A percentile compares a stretch with the other conserved stretches of the same genome.
These are phyloP conservation scores for Eupithecia insigniata DNA, from an alignment of 2,888 invertebrate species.

Conservation along the genomic window DNA sequence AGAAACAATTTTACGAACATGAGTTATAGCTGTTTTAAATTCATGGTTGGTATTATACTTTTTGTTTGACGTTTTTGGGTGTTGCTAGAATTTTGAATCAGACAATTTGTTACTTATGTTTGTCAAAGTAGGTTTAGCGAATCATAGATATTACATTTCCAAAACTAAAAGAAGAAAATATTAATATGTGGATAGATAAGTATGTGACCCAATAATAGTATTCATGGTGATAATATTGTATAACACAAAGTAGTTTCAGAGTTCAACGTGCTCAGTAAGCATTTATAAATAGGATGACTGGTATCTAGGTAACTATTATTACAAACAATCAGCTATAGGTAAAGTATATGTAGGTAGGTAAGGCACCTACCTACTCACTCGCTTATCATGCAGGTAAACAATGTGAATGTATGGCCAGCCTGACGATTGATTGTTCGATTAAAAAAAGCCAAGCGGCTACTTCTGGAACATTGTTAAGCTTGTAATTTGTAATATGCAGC, in stretches of 20 bases:
- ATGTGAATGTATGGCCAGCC: slow-evolving; percentile 30
- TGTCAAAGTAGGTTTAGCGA: background rate
- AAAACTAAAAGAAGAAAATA: too few relatives aligned
- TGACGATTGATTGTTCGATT: slow-evolving; percentile 23
- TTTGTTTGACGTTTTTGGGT: background rate
- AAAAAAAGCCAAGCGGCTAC: slow-evolving; percentile 3
- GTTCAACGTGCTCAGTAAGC: slow-evolving; percentile 54
- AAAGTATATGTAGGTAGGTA: slow-evolving; percentile 14
- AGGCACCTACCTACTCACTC: slow-evolving; percentile 6
- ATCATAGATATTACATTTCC: too few relatives aligned
- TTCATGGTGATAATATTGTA: background rate
- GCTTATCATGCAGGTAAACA: slow-evolving; percentile 45
- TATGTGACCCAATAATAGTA: background rate
- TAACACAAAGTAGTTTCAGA: slow-evolving; percentile 28
- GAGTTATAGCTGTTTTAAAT: slow-evolving; percentile 15
- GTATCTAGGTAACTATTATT: slow-evolving; percentile 49
- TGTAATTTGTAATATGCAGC: background rate
- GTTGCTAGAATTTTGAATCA: background rate
- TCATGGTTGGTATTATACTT: slow-evolving; percentile 14
- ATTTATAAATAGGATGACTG: slow-evolving; percentile 54
- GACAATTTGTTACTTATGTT: background rate
- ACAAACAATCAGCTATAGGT: slow-evolving; percentile 43
- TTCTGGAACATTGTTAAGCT: background rate
- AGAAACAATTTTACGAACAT: slow-evolving; percentile 10
- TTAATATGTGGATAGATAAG: background rate